Conservation (phyloP, 2,113 vertebrate genomes). For the Plestiodon gilberti region DNA sequence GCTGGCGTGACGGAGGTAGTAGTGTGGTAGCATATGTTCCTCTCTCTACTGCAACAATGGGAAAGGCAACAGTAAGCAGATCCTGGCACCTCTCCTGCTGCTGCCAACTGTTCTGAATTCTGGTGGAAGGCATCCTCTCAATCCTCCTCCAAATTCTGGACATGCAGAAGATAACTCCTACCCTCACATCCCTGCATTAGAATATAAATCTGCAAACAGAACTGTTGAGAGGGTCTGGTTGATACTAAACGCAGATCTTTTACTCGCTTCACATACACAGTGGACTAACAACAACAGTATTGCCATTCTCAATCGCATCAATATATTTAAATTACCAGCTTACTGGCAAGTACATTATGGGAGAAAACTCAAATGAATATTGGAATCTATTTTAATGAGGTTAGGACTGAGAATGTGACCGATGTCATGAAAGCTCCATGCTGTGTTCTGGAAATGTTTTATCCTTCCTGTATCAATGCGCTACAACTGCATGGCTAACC, state of each 20-base stretch:
- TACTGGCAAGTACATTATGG: not conserved
- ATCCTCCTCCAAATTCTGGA: too few species aligned
- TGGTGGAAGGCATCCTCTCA: not conserved
- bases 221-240: too few species aligned
- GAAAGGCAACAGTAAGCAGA: not conserved
- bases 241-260: not conserved
- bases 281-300: not conserved
- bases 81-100: not conserved
- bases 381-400: not conserved
- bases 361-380: not conserved
- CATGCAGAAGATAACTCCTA: not conserved
- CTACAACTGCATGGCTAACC: not conserved
- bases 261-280: not conserved
- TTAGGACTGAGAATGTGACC: not conserved
- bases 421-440: not conserved
- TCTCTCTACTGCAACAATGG: not conserved
- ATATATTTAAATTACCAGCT: too few species aligned
- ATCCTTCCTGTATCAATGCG: not conserved
- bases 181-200: not conserved
- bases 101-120: not conserved
- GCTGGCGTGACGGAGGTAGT: not conserved
- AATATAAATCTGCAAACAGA: not conserved
- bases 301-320: not conserved
- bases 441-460: not conserved
- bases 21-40: not conserved